A percentile compares a stretch with the other conserved stretches of the same genome.
Evolutionary conservation across 2,113 vertebrate species (phyloP).

Genomic region (Murina feae): DNA sequence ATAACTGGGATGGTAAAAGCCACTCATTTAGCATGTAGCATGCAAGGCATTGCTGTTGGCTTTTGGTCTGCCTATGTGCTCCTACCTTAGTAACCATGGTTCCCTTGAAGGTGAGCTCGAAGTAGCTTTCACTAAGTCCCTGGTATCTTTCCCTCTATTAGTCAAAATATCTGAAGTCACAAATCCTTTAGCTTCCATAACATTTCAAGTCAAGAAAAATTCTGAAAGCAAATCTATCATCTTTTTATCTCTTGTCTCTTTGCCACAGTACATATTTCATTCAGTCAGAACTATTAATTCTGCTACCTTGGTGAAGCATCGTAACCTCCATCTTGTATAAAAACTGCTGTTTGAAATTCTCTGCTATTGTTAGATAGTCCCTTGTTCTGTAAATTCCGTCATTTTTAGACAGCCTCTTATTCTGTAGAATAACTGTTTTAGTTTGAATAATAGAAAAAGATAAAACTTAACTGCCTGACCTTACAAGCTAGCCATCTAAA

Average conservation of each 20-base stretch:
- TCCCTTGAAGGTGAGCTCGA: neutral
- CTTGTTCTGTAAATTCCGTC: too few relatives aligned
- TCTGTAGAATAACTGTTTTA: too few relatives aligned
- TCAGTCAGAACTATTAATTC: neutral
- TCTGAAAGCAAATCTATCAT: neutral
- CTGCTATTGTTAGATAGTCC: too few relatives aligned
- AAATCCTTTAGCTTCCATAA: neutral
- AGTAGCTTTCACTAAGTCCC: neutral
- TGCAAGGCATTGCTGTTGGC: neutral
- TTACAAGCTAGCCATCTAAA: too few relatives aligned
- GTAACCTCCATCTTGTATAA: too few relatives aligned
- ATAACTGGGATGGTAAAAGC: neutral
- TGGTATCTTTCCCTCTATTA: neutral
- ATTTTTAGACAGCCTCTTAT: too few relatives aligned
- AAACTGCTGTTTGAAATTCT: too few relatives aligned
- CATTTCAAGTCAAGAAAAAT: neutral
- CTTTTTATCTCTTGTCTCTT: constrained; percentile 18
- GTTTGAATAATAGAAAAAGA: too few relatives aligned
- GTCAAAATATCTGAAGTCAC: neutral
- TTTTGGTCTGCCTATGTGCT: neutral
- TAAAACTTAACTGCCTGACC: too few relatives aligned
- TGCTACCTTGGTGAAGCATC: neutral
- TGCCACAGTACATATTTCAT: neutral
- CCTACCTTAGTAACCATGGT: neutral
- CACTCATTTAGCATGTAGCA: neutral